Evolutionary conservation across 2,113 vertebrate genomes (phyloP).

Genomic region (Solea solea): DNA sequence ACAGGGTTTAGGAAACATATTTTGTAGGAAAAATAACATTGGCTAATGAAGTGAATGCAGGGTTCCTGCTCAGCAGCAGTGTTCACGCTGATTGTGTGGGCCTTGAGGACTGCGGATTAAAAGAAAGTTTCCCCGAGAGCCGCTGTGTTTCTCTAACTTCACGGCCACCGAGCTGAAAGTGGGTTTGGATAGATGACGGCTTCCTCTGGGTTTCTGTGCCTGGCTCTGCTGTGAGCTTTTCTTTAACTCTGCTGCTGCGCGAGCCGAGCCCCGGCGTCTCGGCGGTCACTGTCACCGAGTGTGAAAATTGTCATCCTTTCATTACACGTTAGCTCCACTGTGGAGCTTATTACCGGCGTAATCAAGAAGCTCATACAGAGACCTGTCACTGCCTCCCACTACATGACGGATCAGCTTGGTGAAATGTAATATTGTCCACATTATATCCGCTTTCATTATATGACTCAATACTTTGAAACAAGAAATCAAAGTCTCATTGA

Average conservation of each 20-base stretch:
- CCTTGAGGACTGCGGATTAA: slow-evolving; percentile 26
- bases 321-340: slow-evolving; percentile 42
- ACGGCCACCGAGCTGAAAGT: slow-evolving; percentile 43
- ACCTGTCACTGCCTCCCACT: slow-evolving; percentile 45
- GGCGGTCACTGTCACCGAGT: slow-evolving; percentile 41
- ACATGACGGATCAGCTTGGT: slow-evolving; percentile 54
- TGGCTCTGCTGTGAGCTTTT: slow-evolving; percentile 13
- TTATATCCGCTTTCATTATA: slow-evolving; percentile 42
- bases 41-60: not conserved
- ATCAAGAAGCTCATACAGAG: slow-evolving; percentile 49
- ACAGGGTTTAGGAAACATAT: too few species aligned
- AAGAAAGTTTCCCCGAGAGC: slow-evolving; percentile 19
- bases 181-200: slow-evolving; percentile 33
- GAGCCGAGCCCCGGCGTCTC: slow-evolving; percentile 15
- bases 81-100: slow-evolving; percentile 16
- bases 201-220: slow-evolving; percentile 8
- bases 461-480: slow-evolving; percentile 15
- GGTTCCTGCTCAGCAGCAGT: slow-evolving; percentile 5
- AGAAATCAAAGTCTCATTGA: slow-evolving; percentile 11
- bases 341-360: slow-evolving; percentile 58
- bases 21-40: too few species aligned
- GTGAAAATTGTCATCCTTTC: slow-evolving; percentile 62
- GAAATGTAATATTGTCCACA: slow-evolving; percentile 39
- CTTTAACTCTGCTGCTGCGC: slow-evolving; percentile 6
- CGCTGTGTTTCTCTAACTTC: not conserved